Evolutionary conservation across 1,140 invertebrate genomes (phyloP), one percentile per base, ranked within the genome.

Genomic region (Hylyphantes graminicola): DNA sequence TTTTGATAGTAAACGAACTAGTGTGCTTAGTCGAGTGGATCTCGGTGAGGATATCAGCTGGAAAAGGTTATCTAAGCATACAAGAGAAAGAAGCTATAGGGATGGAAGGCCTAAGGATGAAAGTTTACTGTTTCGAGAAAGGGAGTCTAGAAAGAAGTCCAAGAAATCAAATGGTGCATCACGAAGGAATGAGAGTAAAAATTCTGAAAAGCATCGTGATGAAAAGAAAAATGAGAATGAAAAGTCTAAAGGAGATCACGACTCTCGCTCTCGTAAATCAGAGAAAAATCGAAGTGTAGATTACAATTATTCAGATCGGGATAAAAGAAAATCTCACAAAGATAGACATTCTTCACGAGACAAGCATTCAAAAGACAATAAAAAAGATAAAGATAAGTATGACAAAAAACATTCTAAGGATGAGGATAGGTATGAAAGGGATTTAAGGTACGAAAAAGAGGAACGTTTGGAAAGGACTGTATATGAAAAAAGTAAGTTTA

Each of bases 11-110:
- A 87, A 87, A 68, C 59, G 86, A 48, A 78, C 78, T 35, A 85
- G 86, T 86, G 86, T 86, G 8, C 79, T 86, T 59, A 63, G 78
- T 51, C 61, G 85, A 54, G 68, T 86, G 35, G 86, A 87, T 86
- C 54, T 73, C 64, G 21, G 17, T 35, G 51, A 11, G 21, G 86
- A 87, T 75, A 86, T 87, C 10, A 75, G 78, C 17, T 97, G 96
- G 90, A 96, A 96, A 87, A 95, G 96, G 88, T 90, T 95, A 1
- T 94, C 94, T 11, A 95, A 94, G 87, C 93, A 90, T 86, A 93
- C 93, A 8, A 95, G 95, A 88, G 94, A 95, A 85, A 90, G 95
- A 75, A 95, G 95, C 87, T 97, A 96, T 87, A 91, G 95, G 0
- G 94, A 94, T 63, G 93, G 94, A 67, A 93, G 89, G 79, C 87